Base-by-base conservation (phyloP, 2,797 vertebrate species). In the Dendrocincla fuliginosa region DNA sequence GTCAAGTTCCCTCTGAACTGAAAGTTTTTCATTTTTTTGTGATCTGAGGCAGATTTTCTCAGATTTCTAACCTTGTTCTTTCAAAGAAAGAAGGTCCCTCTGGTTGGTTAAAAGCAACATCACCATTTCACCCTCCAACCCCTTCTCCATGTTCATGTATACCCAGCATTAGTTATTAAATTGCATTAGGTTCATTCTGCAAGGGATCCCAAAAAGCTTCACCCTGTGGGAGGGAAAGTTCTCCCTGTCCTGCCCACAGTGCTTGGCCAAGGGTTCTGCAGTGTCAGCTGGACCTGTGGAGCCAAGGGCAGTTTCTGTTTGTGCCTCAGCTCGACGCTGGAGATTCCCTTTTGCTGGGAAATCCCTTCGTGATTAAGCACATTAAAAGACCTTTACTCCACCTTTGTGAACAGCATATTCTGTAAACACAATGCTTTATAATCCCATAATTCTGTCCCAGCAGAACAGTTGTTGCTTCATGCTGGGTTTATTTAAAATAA, bases 301-400 rank as follows among this genome's bases (percentile, higher is more conserved):
- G 42, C 50, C 64, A 33, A 41, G 22, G 59, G 67, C 35, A 82
- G 75, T 44, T 95, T 76, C 83, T 74, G 4, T 52, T 84, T 23
- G 63, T 83, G 85, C 73, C 71, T 19, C 25, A 25, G 33, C 13
- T 52, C 41, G 25, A 55, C 77, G 52, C 77, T 75, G 89, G 88
- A 94, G 74, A 93, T 96, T 90, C 90, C 90, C 83, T 65, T 81
- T 25, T 81, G 16, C 86, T 81, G 93, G 84, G 88, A 91, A 95
- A 61, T 35, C 77, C 71, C 93, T 60, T 67, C 30, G 42, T 22
- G 76, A 10, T 68, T 49, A 59, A 57, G 67, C 59, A 23, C n/a
- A 32, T 10, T 46, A n/a, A 7, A 11, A 55, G 73, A 13, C 60
- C 55, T 80, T 88, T 53, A 8, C 11, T 67, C 49, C 32, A 19